Base-by-base conservation (phyloP, 2,113 vertebrate genomes). In the Tychaedon coryphoeus region DNA sequence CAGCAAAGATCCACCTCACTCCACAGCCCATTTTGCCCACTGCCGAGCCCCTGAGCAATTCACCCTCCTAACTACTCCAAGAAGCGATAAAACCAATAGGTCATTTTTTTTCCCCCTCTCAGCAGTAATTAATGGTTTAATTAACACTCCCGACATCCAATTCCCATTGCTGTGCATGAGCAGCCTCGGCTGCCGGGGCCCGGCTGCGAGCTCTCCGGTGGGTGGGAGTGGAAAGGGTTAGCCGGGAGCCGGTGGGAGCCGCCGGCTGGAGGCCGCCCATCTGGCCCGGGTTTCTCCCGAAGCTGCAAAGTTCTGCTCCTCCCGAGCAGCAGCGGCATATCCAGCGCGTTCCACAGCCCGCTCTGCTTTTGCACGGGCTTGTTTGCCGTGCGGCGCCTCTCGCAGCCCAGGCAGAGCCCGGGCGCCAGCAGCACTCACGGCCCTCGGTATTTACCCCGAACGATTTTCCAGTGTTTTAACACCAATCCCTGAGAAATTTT, bases 401-500 rank as follows among this genome's bases (percentile, higher is more conserved):
- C 15, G 18, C 12, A 19, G 69, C 74, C 5, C 25, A 5, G 64
- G 73, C 87, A 90, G 75, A 64, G 34, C 28, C 33, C 8, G 25
- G 58, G 58, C 33, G 75, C 90, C 92, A 34, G 31, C 69, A 24
- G 93, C 54, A 0, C 22, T 86, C 50, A 0, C 8, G 11, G 82
- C 84, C 75, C 83, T 86, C 34, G 16, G 87, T 93, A 80, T 83
- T 95, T 90, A 86, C 92, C 95, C 93, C 62, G 64, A 85, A 91
- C 38, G 71, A 86, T 84, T 92, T 94, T 69, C 75, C 95, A 87
- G 87, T 86, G 19, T 90, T 94, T 89, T 95, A 95, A 94, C 96
- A 70, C 74, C 51, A 31, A 92, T 98, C 97, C 98, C 97, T 4
- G 34, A 95, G 97, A 98, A 98, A 97, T 96, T 93, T 94, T 90